Base-by-base conservation (phyloP, 2,888 invertebrate genomes). In the Drosophila picticornis region DNA sequence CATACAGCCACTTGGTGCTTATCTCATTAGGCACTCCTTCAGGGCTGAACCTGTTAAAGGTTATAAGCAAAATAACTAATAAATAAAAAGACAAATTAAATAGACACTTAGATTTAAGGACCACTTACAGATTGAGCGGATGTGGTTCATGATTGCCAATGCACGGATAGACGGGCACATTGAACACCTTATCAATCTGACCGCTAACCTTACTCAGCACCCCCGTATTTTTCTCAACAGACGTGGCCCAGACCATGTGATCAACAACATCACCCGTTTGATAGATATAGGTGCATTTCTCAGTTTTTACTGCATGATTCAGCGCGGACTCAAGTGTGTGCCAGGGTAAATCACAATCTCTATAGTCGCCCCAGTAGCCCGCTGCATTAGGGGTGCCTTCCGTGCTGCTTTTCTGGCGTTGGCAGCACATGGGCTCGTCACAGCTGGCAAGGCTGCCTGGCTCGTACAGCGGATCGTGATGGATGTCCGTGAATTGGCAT, bases 231-330 rank as follows among this genome's bases (percentile, higher is more conserved):
- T 94, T 93, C 53, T 94, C 94, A 38, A 94, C 93, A 0, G 96
- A 95, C 4, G 98, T 98, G 80, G 95, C 95, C 98, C 98, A 99
- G n/a, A 97, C 95, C 75, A 96, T 96, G 90, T 98, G 98, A 83
- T 97, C 96, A 52, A 98, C 95, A 7, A 97, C 95, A 90, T 98
- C 98, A 2, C 98, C 98, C 27, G 98, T 97, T 92, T 97, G 96
- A 86, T 97, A 96, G 9, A 98, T 94, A 32, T 95, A 94, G 77
- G 96, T 95, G 29, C 96, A 93, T 48, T 96, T 94, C 94, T 95
- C 86, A 84, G 95, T 95, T 27, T 94, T 93, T 25, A 93, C 93
- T 5, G 96, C 94, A 62, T 95, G 95, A 19, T 95, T 93, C 73
- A 98, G 93, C 32, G 96, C 94, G 84, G 96, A 95, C 62, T 95